Conservation (phyloP, 2,113 vertebrate species). For the Craseonycteris thonglongyai region DNA sequence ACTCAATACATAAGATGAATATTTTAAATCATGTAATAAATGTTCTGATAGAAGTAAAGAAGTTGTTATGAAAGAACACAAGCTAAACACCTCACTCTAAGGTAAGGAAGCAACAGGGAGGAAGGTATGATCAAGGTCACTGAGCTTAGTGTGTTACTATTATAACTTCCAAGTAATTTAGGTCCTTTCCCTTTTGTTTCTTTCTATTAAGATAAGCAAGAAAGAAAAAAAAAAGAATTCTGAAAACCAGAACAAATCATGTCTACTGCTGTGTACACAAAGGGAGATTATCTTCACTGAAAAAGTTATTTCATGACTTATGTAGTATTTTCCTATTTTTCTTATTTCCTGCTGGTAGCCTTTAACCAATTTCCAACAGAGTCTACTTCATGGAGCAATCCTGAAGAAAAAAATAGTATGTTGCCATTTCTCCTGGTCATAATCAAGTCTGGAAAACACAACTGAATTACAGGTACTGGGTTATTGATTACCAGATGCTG, state of each 20-base stretch:
- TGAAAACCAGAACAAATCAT: not conserved
- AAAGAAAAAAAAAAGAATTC: not conserved
- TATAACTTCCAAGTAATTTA: not conserved
- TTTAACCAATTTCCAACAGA: not conserved
- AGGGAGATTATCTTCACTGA: not conserved
- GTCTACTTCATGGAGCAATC: not conserved
- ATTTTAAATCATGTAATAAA: not conserved
- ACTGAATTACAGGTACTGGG: not conserved
- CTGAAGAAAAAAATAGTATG: not conserved
- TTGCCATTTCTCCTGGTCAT: not conserved
- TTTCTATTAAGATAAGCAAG: not conserved
- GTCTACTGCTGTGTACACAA: not conserved
- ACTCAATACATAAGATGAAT: not conserved
- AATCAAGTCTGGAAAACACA: not conserved
- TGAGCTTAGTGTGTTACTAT: not conserved
- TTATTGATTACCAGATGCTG: conserved; percentile 31
- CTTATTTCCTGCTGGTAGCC: not conserved
- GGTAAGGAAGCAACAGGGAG: not conserved
- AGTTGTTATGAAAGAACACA: not conserved
- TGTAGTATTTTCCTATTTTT: not conserved
- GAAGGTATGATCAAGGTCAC: not conserved
- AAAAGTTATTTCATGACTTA: not conserved
- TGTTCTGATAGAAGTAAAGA: not conserved
- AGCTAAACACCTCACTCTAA: no score
- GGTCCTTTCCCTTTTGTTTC: not conserved